Evolutionary conservation across 2,797 vertebrate species (phyloP), one percentile per base, ranked within the genome.

Genomic region (Garrulus glandarius): DNA sequence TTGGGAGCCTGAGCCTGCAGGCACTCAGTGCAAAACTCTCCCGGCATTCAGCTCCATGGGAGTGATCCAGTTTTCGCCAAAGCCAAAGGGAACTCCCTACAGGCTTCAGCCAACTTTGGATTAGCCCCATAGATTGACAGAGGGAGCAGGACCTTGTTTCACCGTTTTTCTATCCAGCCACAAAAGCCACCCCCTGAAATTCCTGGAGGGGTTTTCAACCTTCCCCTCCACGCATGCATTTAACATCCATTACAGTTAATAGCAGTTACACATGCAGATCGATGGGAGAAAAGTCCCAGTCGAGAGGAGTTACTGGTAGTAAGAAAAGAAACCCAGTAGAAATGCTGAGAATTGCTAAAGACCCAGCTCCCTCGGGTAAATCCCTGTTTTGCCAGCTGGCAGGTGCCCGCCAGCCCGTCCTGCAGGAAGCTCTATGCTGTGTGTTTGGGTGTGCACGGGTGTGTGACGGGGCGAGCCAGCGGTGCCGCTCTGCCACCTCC

Each of bases 181-280:
- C 50, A 84, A 83, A 94, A 97, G 84, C 91, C 65, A 84, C 82
- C 84, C 77, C 53, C 86, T 86, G 93, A 94, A 91, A 95, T 93
- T 89, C 93, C 80, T 84, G 79, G 57, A 95, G 92, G 77, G 89
- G 85, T 83, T 94, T 89, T 84, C 59, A 43, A 5, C 32, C 71
- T 68, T 68, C 90, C 93, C 93, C 93, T 88, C 64, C 88, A 18
- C 1, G 93, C 95, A 96, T 94, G 94, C 95, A 95, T 78, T 90
- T 70, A 79, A 94, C 95, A 95, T 72, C 94, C 87, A 81, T 72
- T 70, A 96, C 92, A 94, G 80, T 85, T 84, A 97, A 53, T 23
- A 96, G 96, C 93, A 93, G 79, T 80, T 96, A 95, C 89, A 96
- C 96, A 96, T 96, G 95, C 94, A 92, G 72, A 49, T 94, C 87